Evolutionary conservation across 2,888 invertebrate species (phyloP), one percentile per base, ranked within the genome.

Genomic region (Temnothorax rugatulus): DNA sequence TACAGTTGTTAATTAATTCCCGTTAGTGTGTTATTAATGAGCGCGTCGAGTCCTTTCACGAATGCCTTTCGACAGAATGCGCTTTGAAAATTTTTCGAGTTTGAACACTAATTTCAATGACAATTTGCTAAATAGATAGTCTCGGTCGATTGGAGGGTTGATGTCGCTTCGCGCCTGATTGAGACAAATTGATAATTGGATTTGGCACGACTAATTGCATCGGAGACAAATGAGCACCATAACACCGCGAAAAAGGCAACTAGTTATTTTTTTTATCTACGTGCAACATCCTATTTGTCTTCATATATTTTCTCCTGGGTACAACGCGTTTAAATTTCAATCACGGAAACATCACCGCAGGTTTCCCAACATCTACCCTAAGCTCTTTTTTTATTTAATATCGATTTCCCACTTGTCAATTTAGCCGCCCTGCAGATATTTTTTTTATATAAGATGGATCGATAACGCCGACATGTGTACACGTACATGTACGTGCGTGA

Each of bases 121-220:
- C 57, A 54, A 29, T 77, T 9, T n/a, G 2, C 18, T 68, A 44
- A 68, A 77, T 61, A 44, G 29, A 29, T 54, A 44, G 41, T 52
- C n/a, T 34, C 25, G 54, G 2, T 47, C 34, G 21, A 77, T 66
- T 41, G 25, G 13, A 52, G n/a, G 7, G 15, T 64, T n/a, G 44
- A 50, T 41, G 21, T 38, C 13, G 15, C 13, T 3, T 5, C 63
- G 3, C 44, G 18, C 4, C 2, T 21, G n/a, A 68, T 77, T 54
- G 41, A 64, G 29, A 29, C 8, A 34, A 54, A 68, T n/a, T 25
- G 54, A 68, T 77, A 77, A 68, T 68, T 68, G 29, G 41, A 29
- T 68, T 68, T 34, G 25, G 41, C 21, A 13, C 21, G 18, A 64
- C 41, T 76, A 66, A 68, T 52, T 68, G 52, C 25, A 13, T n/a